Evolutionary conservation across 35 echinoderm and acorn worm genomes (phyloP).

Genomic region (Hemicentrotus pulcherrimus): DNA sequence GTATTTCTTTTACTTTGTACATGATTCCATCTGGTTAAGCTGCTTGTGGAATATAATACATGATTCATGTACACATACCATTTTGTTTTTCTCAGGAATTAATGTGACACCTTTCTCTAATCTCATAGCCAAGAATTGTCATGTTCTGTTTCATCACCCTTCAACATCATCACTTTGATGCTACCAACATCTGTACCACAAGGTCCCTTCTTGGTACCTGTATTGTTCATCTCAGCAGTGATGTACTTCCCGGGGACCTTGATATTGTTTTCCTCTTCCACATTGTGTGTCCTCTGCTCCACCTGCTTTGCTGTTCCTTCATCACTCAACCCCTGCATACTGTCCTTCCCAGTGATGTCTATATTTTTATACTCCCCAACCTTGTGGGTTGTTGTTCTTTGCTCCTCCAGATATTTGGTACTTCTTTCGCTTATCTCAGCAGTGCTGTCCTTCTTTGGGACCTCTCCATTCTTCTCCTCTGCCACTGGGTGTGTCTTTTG

Average conservation of each 20-base stretch:
- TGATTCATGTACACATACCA: no score
- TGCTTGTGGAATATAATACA: no score
- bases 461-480: not conserved
- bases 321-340: no score
- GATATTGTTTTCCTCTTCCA: not conserved
- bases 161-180: not conserved
- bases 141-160: not conserved
- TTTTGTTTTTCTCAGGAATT: no score
- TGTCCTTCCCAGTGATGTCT: no score
- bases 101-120: not conserved
- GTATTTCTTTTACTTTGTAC: no score
- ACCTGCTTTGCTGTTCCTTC: not conserved
- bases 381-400: no score
- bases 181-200: not conserved
- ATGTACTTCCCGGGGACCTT: not conserved
- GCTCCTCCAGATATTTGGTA: not conserved
- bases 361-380: no score
- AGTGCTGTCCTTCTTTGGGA: not conserved
- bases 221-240: not conserved
- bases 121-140: not conserved
- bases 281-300: not conserved
- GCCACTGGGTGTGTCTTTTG: not conserved
- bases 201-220: not conserved
- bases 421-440: not conserved
- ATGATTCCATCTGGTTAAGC: no score